Evolutionary conservation across 2,797 vertebrate genomes (phyloP).

Genomic region (Triplophysa bombifrons): DNA sequence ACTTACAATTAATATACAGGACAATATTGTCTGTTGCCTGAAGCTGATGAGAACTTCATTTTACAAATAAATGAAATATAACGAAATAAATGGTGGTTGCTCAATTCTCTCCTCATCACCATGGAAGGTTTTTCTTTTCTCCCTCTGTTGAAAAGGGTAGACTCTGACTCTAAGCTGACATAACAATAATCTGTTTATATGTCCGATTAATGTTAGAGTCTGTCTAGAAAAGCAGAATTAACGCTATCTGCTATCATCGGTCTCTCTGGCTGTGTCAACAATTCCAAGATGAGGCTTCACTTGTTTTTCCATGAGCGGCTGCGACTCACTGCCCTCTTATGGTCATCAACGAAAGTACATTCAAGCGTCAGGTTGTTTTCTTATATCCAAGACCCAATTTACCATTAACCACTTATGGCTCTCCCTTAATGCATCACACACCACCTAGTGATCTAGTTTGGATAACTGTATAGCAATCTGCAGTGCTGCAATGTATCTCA

Average conservation of each 20-base stretch:
- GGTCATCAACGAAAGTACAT: background rate
- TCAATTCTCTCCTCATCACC: background rate
- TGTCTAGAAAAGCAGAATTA: background rate
- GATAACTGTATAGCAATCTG: conserved; percentile 3
- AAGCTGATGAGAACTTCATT: conserved; percentile 47
- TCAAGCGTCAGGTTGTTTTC: background rate
- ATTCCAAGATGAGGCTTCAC: conserved; percentile 18
- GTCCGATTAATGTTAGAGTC: conserved; percentile 23
- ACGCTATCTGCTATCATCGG: background rate
- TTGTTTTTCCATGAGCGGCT: background rate
- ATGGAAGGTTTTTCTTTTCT: background rate
- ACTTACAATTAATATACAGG: no score
- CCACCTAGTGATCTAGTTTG: conserved; percentile 9
- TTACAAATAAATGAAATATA: background rate
- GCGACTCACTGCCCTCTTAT: conserved; percentile 49
- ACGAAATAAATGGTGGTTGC: conserved; percentile 26
- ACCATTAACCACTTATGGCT: conserved; percentile 12
- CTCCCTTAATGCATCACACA: conserved; percentile 11
- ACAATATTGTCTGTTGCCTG: background rate
- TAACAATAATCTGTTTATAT: conserved; percentile 36
- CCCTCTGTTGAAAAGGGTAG: background rate
- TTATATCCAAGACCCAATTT: background rate
- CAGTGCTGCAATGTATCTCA: conserved; percentile 4
- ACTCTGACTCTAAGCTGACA: conserved; percentile 1
- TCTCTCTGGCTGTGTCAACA: conserved; percentile 27